These are phyloP conservation scores for Aphidius gifuensis DNA, from an alignment of 1,140 invertebrate genomes.

Conservation along the genomic window DNA sequence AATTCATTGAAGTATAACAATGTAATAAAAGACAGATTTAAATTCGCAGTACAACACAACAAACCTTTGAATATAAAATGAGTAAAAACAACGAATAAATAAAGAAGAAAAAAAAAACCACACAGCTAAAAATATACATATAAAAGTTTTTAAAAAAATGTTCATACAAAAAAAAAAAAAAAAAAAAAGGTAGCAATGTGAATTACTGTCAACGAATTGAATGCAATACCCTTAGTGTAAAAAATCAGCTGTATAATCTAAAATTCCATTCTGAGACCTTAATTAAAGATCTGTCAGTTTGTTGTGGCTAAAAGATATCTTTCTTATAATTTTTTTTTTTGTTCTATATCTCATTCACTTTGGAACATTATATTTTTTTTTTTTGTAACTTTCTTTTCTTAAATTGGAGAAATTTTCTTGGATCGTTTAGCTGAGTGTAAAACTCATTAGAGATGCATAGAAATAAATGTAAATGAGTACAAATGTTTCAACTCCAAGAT, in stretches of 20 bases:
- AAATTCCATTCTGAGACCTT: constrained; percentile 41
- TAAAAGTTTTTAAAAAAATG: constrained; percentile 6
- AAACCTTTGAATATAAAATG: constrained; percentile 22
- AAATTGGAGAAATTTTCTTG: constrained; percentile 27
- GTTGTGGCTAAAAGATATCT: constrained; percentile 29
- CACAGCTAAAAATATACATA: not conserved
- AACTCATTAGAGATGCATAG: constrained; percentile 44
- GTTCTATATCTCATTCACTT: not conserved
- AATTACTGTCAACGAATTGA: constrained; percentile 39
- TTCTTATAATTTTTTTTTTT: constrained; percentile 28
- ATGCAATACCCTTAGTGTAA: constrained; percentile 37
- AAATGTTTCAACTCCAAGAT: constrained; percentile 2
- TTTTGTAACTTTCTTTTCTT: constrained; percentile 21
- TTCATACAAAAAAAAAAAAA: constrained; percentile 12
- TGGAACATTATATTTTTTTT: not conserved
- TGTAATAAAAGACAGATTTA: constrained; percentile 15
- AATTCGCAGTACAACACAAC: constrained; percentile 22
- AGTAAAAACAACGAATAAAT: too few relatives aligned
- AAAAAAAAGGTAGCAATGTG: constrained; percentile 33
- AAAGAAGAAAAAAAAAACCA: constrained; percentile 4
- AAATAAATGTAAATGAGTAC: constrained; percentile 33
- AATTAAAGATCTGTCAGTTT: constrained; percentile 46
- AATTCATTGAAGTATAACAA: constrained; percentile 8
- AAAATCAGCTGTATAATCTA: constrained; percentile 33
- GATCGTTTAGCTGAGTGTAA: constrained; percentile 25